phyloP scores from a whole-genome alignment of 2,113 vertebrate species.

The chimpanzee (Pan troglodytes) region NHGRI_mPanTro3-v2.1_pri NC_072398.2:80928001-80928500 shows the following conservation, averaged over 20 bases:
- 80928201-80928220: not conserved
- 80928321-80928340: not conserved
- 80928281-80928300: not conserved
- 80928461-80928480: no score
- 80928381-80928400: no score
- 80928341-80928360: no score
- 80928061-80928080: not conserved
- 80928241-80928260: not conserved
- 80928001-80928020: conserved; percentile 20
- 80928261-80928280: not conserved
- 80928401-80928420: no score
- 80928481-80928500: no score
- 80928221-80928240: not conserved
- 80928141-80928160: not conserved
- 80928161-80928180: not conserved
- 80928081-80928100: not conserved
- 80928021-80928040: conserved; percentile 5
- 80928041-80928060: not conserved
- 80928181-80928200: not conserved
- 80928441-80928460: no score
- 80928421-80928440: no score
- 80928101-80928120: not conserved
- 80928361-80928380: no score
- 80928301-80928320: not conserved
- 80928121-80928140: not conserved